Percentiles rank a stretch among this genome's conserved stretches.
These are phyloP conservation scores for Ophion obscuratus DNA, from an alignment of 2,888 invertebrate species.

Conservation along the genomic window DNA sequence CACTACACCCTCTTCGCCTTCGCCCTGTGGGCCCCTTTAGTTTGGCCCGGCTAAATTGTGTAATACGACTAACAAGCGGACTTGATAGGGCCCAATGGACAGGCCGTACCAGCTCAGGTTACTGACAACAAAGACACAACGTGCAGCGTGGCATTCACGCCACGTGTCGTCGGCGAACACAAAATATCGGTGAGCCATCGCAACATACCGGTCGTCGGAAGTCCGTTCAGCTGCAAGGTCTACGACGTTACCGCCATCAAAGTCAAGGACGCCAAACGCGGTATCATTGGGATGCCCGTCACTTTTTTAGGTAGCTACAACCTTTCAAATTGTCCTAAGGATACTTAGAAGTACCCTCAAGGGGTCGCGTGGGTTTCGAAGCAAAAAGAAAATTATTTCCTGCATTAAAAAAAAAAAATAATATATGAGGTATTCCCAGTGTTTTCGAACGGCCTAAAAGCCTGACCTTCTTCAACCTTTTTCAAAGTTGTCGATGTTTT, in stretches of 20 bases:
- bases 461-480: no score
- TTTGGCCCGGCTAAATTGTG: conserved; percentile 78
- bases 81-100: conserved; percentile 94
- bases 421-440: no score
- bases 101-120: conserved; percentile 95
- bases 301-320: conserved; percentile 85
- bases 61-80: conserved; percentile 82
- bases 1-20: conserved; percentile 18
- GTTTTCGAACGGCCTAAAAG: no score
- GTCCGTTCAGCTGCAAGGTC: conserved; percentile 97
- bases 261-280: conserved; percentile 95
- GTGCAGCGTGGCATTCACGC: conserved; percentile 96
- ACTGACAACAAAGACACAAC: conserved; percentile 92
- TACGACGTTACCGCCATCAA: conserved; percentile 97
- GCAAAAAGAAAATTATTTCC: no score
- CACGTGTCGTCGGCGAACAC: conserved; percentile 96
- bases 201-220: conserved; percentile 93
- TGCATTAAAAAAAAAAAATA: no score
- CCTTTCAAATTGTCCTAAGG: not conserved
- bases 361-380: no score
- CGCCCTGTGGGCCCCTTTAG: conserved; percentile 63
- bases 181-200: conserved; percentile 94
- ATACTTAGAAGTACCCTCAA: not conserved
- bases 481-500: no score
- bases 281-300: conserved; percentile 95